Conservation (phyloP, 2,888 invertebrate genomes). For the Trisateles emortualis region DNA sequence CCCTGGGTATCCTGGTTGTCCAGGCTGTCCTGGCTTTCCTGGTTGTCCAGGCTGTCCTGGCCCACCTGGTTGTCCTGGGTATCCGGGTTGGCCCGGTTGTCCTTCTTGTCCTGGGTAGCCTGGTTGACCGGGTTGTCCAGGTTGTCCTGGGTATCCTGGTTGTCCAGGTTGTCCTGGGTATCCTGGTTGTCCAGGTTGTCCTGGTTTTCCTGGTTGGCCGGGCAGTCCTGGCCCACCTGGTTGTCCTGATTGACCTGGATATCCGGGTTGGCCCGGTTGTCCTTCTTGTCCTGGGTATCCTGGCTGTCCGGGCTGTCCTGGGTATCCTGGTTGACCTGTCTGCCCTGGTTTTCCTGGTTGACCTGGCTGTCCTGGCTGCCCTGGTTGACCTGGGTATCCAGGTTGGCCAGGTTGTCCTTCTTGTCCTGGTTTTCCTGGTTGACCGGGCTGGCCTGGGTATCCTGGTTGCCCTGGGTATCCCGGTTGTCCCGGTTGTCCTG, state of each 20-base stretch:
- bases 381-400: conserved; percentile 16
- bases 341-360: conserved; percentile 11
- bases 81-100: conserved; percentile 37
- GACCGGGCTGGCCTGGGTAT: conserved; percentile 10
- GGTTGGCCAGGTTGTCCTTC: conserved; percentile 67
- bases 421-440: conserved; percentile 64
- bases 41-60: conserved; percentile 47
- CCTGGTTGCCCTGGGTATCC: conserved; percentile 12
- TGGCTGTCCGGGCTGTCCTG: conserved; percentile 6
- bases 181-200: conserved; percentile 26
- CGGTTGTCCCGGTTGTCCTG: conserved; percentile 18
- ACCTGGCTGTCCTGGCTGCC: conserved; percentile 15
- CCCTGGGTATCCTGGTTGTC: conserved; percentile 21
- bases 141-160: conserved; percentile 43
- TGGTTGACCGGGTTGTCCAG: conserved; percentile 39
- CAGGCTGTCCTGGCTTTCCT: conserved; percentile 53
- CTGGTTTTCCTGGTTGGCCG: conserved; percentile 46
- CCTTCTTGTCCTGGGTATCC: conserved; percentile 13
- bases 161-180: conserved; percentile 15
- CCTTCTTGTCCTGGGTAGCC: conserved; percentile 51
- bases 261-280: conserved; percentile 4
- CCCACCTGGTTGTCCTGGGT: conserved; percentile 34
- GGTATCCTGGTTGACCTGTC: conserved; percentile 10
- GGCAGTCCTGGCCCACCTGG: conserved; percentile 5
- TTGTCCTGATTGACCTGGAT: conserved; percentile 6